Evolutionary conservation across 2,888 invertebrate species (phyloP).

Genomic region (Caenorhabditis sp.): DNA sequence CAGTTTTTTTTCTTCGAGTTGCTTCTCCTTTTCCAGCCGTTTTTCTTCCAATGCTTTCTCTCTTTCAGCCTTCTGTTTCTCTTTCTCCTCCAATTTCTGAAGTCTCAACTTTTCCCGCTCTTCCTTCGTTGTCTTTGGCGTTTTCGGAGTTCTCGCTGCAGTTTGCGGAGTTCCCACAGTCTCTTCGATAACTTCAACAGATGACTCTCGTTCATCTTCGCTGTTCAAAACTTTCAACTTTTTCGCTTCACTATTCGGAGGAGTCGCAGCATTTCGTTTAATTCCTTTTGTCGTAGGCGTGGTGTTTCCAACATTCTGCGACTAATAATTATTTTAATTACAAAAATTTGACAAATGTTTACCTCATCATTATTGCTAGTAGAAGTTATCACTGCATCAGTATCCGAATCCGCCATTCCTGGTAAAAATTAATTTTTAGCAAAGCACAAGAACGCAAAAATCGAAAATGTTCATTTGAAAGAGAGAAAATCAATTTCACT

Average conservation of each 20-base stretch:
- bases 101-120: constrained; percentile 31
- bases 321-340: not conserved
- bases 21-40: constrained; percentile 44
- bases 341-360: not conserved
- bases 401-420: too few species aligned
- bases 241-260: constrained; percentile 20
- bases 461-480: too few species aligned
- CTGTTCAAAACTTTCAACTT: constrained; percentile 12
- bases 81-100: constrained; percentile 32
- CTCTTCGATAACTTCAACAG: not conserved
- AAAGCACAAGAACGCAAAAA: too few species aligned
- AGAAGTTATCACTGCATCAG: too few species aligned
- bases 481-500: not conserved
- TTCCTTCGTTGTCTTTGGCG: constrained; percentile 31
- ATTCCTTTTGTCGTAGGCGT: constrained; percentile 19
- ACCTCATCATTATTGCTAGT: too few species aligned
- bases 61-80: constrained; percentile 18
- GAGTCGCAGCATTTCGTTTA: constrained; percentile 25
- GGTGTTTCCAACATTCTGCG: not conserved
- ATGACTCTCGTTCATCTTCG: not conserved
- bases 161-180: not conserved
- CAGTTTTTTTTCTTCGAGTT: constrained; percentile 46
- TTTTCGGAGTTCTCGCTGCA: constrained; percentile 18
- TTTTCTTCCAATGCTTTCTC: constrained; percentile 35
- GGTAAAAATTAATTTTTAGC: too few species aligned